A percentile compares a stretch with the other conserved stretches of the same genome.
Evolutionary conservation across 2,113 vertebrate species (phyloP).

Genomic region (Elgaria multicarinata): DNA sequence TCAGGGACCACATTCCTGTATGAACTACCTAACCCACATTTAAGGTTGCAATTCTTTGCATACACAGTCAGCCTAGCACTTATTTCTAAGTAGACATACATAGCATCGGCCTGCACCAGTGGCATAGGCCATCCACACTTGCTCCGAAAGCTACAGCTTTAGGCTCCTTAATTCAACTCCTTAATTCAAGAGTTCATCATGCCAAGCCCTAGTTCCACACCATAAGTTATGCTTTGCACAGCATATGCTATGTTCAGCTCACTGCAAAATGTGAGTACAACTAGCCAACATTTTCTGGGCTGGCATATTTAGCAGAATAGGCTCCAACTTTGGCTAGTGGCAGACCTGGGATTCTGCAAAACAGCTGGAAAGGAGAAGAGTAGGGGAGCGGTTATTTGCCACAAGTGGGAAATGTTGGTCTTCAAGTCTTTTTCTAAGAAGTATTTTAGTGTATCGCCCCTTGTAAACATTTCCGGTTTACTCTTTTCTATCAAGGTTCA

Average conservation of each 20-base stretch:
- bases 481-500: constrained; percentile 14
- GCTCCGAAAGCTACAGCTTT: too few species aligned
- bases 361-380: not conserved
- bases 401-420: not conserved
- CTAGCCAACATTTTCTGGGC: not conserved
- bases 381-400: not conserved
- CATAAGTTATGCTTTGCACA: not conserved
- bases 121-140: not conserved
- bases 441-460: not conserved
- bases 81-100: not conserved
- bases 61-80: not conserved
- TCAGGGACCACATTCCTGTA: not conserved
- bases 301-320: not conserved
- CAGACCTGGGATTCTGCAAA: not conserved
- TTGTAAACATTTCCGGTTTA: constrained; percentile 1
- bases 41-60: not conserved
- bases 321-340: not conserved
- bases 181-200: not conserved
- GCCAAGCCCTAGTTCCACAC: not conserved
- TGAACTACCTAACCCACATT: not conserved
- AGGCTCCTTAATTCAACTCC: too few species aligned
- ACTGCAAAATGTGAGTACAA: too few species aligned
- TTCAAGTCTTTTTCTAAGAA: not conserved
- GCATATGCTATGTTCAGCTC: not conserved
- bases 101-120: not conserved